Evolutionary conservation across 2,113 vertebrate species (phyloP).

Genomic region (Crocuta crocuta): DNA sequence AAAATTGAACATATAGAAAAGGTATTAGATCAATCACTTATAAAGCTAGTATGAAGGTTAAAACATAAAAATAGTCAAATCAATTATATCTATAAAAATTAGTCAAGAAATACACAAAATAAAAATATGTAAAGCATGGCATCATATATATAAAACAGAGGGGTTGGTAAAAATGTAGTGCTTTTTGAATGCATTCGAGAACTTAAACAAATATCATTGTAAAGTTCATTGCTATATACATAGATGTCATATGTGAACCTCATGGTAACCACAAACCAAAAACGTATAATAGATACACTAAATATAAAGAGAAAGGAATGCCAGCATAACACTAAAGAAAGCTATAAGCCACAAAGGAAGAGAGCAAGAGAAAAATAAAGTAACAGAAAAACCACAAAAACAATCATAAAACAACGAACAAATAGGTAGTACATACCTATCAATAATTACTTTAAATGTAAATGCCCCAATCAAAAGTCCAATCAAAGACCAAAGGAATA

Average conservation of each 20-base stretch:
- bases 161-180: not conserved
- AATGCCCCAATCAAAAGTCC: not conserved
- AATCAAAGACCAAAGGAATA: not conserved
- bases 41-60: not conserved
- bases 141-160: not conserved
- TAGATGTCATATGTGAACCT: not conserved
- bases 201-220: not conserved
- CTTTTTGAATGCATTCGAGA: not conserved
- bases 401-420: not conserved
- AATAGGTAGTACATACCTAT: not conserved
- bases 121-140: not conserved
- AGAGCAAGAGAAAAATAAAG: not conserved
- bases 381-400: not conserved
- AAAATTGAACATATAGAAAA: not conserved
- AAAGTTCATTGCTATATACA: not conserved
- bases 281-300: not conserved
- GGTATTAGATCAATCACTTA: not conserved
- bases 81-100: not conserved
- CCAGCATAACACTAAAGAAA: not conserved
- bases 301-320: not conserved
- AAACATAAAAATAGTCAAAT: not conserved
- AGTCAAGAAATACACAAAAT: not conserved
- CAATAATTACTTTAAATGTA: not conserved
- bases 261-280: not conserved
- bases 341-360: not conserved